Evolutionary conservation across 2,888 invertebrate genomes (phyloP), one percentile per base, ranked within the genome.

Genomic region (Drosophila histrio): DNA sequence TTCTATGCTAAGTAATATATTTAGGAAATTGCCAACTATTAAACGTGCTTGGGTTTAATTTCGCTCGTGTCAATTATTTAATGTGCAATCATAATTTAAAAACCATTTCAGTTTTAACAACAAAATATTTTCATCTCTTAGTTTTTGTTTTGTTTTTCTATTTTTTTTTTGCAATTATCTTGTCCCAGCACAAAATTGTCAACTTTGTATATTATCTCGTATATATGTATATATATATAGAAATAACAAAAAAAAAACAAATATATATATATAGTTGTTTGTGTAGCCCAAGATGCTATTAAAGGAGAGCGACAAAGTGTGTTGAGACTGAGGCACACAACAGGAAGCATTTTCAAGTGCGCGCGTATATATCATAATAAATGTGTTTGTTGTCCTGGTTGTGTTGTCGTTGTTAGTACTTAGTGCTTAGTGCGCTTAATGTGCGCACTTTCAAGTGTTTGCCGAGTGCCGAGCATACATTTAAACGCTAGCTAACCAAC

Each of bases 161-260:
- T 32, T 50, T 53, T 43, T 21, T 60, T 61, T 69, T 83, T 62
- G 85, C 82, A 82, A 82, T 85, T 83, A 86, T 76, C 76, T 79
- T 76, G 71, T 83, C 83, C 83, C 83, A 84, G 83, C 83, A 84
- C 83, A 71, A 74, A 79, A 77, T 79, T 73, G 73, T 77, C 49
- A 76, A 76, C 65, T 63, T 49, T 56, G 41, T 67, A 61, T 54
- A 63, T 69, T 59, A 60, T 58, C 57, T 30, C 32, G 21, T 52
- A 49, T 56, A 60, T 47, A 62, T 66, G 34, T 50, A 17, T 46
- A 36, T 50, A 22, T 41, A 32, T 30, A 47, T 17, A 47, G 30
- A 24, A 28, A 11, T 39, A 26, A 41, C 26, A 44, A 30, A 39
- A 22, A 21, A 54, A 9, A 21, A 13, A 36, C 28, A 50, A 21